Percentiles rank a stretch among this genome's conserved stretches.
These are phyloP conservation scores for Probaryconus sp. DNA, from an alignment of 1,140 invertebrate species.

Conservation along the genomic window DNA sequence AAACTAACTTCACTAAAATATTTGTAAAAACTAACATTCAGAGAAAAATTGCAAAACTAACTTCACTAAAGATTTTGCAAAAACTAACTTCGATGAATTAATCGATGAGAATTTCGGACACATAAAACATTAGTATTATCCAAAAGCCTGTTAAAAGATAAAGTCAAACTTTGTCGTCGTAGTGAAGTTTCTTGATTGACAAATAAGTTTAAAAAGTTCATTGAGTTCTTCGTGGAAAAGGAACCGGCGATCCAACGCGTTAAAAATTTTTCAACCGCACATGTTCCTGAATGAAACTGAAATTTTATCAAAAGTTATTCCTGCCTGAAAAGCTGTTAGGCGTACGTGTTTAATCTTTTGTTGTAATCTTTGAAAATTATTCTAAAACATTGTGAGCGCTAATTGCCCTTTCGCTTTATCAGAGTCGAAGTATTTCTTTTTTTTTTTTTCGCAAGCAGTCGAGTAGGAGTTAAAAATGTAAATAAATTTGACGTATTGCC, in stretches of 20 bases:
- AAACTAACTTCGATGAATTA: too few species aligned
- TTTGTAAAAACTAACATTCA: too few species aligned
- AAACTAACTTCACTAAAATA: too few species aligned
- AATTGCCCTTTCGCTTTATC: slow-evolving; percentile 5
- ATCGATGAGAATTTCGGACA: too few species aligned
- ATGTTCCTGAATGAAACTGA: background rate
- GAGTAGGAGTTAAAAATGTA: slow-evolving; percentile 24
- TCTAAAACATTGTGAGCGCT: background rate
- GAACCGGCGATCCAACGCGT: slow-evolving; percentile 4
- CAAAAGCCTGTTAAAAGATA: slow-evolving; percentile 12
- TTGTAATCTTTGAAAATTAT: background rate
- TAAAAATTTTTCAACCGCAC: slow-evolving; percentile 7
- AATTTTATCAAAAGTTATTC: slow-evolving; percentile 18
- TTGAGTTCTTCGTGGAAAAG: slow-evolving; percentile 4
- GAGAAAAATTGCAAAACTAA: too few species aligned
- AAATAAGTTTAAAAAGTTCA: slow-evolving; percentile 13
- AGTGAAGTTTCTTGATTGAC: slow-evolving; percentile 5
- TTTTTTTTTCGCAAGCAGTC: background rate
- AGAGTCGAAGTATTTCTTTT: too few species aligned
- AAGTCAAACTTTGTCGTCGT: slow-evolving; percentile 6
- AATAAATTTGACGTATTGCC: slow-evolving; percentile 43
- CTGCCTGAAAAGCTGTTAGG: too few species aligned
- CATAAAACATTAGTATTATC: too few species aligned
- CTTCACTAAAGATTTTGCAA: too few species aligned
- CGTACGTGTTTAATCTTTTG: background rate